These are phyloP conservation scores for Himalopsyche phryganea DNA, from an alignment of 1,140 invertebrate genomes.

Conservation along the genomic window DNA sequence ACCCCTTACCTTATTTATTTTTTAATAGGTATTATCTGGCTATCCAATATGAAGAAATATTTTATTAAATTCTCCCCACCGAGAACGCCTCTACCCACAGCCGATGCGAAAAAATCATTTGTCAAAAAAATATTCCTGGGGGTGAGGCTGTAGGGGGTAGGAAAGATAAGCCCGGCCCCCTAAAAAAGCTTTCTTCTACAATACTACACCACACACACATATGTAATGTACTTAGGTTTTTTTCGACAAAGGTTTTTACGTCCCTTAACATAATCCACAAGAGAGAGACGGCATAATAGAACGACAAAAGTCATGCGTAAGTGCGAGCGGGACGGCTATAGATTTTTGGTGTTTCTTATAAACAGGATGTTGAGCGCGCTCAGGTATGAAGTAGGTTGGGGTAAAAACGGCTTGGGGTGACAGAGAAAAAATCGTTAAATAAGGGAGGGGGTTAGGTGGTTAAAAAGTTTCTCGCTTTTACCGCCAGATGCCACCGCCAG, in stretches of 20 bases:
- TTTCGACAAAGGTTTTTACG: conserved; percentile 17
- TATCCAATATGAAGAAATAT: conserved; percentile 24
- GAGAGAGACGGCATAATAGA: conserved; percentile 20
- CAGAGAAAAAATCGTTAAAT: conserved; percentile 32
- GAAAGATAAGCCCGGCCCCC: conserved; percentile 32
- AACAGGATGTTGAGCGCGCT: conserved; percentile 23
- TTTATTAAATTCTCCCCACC: conserved; percentile 29
- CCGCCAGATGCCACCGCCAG: conserved; percentile 28
- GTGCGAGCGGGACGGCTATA: conserved; percentile 7
- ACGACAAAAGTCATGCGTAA: neutral
- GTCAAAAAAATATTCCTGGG: conserved; percentile 25
- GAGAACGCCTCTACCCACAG: conserved; percentile 16
- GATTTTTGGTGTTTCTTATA: conserved; percentile 9
- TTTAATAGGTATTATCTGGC: conserved; percentile 22
- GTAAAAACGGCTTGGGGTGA: conserved; percentile 19
- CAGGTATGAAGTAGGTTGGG: conserved; percentile 31
- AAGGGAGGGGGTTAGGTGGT: conserved; percentile 21
- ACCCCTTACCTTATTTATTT: conserved; percentile 30
- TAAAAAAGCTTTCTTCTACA: conserved; percentile 15
- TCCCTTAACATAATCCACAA: conserved; percentile 5
- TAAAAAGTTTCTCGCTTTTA: conserved; percentile 17
- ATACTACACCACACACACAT: conserved; percentile 25
- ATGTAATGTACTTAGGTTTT: conserved; percentile 27
- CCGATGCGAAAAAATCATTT: conserved; percentile 28
- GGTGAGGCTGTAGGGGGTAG: conserved; percentile 5